Conservation (phyloP, 2,888 invertebrate species). For the Cataglyphis albicans region DNA sequence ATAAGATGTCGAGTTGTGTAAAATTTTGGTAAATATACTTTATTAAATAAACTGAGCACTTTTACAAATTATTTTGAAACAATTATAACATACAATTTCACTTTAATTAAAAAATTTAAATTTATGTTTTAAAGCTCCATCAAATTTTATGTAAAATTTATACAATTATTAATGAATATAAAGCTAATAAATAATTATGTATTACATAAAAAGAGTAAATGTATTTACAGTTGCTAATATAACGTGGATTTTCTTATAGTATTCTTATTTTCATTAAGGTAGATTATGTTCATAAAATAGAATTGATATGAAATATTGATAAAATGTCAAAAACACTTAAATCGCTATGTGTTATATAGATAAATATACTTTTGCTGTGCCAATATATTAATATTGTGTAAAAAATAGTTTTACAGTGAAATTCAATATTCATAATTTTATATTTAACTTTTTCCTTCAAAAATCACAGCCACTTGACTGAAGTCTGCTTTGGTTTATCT, state of each 20-base stretch:
- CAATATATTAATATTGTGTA: background rate
- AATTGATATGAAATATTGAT: background rate
- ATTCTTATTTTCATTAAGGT: background rate
- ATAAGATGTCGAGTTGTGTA: background rate
- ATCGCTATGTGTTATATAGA: background rate
- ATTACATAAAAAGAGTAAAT: background rate
- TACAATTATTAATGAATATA: background rate
- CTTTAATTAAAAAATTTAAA: background rate
- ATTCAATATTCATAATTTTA: background rate
- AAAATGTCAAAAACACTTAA: background rate
- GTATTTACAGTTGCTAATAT: background rate
- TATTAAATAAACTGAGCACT: background rate
- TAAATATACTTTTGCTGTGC: background rate
- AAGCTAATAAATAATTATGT: background rate
- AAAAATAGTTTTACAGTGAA: background rate
- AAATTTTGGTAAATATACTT: background rate
- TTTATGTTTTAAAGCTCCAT: background rate
- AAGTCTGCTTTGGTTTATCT: background rate
- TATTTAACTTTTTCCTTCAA: background rate
- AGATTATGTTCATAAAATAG: background rate
- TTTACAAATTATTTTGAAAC: background rate
- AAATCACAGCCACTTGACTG: background rate
- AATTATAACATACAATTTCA: background rate
- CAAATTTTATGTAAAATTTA: background rate
- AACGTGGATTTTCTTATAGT: background rate